A percentile compares a stretch with the other conserved stretches of the same genome.
Evolutionary conservation across 2,888 invertebrate species (phyloP).

Genomic region (Ophraella communa): DNA sequence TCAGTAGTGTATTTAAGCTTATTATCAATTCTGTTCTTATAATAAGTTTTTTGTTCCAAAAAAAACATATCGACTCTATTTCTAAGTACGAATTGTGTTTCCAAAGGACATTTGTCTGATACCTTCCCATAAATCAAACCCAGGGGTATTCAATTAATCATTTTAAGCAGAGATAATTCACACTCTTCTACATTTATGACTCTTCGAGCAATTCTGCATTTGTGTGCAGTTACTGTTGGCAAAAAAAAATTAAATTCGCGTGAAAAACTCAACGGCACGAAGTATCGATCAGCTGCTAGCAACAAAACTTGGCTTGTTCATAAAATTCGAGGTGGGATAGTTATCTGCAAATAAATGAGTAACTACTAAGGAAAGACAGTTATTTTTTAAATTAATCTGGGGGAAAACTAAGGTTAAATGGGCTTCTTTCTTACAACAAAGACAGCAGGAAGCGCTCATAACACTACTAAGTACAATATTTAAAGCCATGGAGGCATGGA

Average conservation of each 20-base stretch:
- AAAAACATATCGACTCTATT: not conserved
- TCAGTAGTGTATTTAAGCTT: too few relatives aligned
- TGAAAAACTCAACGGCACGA: conserved; percentile 3
- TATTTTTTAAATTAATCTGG: not conserved
- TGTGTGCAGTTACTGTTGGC: not conserved
- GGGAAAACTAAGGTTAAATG: too few relatives aligned
- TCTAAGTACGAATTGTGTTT: not conserved
- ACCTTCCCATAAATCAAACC: not conserved
- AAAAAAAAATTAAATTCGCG: conserved; percentile 2
- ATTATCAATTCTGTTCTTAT: too few relatives aligned
- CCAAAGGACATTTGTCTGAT: not conserved
- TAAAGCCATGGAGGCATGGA: too few relatives aligned
- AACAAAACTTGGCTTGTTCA: not conserved
- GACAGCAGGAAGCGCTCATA: too few relatives aligned
- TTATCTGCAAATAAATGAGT: not conserved
- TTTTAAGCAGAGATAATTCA: not conserved
- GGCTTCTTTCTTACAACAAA: too few relatives aligned
- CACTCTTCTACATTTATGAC: not conserved
- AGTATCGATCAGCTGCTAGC: conserved; percentile 3
- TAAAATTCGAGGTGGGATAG: not conserved
- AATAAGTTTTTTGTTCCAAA: not conserved
- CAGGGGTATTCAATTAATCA: not conserved
- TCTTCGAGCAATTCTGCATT: not conserved
- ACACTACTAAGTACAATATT: too few relatives aligned
- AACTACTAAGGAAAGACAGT: not conserved